Percentiles rank a stretch among this genome's conserved stretches.
phyloP scores from a whole-genome alignment of 2,797 vertebrate species.

The Gila robusta region DNA sequence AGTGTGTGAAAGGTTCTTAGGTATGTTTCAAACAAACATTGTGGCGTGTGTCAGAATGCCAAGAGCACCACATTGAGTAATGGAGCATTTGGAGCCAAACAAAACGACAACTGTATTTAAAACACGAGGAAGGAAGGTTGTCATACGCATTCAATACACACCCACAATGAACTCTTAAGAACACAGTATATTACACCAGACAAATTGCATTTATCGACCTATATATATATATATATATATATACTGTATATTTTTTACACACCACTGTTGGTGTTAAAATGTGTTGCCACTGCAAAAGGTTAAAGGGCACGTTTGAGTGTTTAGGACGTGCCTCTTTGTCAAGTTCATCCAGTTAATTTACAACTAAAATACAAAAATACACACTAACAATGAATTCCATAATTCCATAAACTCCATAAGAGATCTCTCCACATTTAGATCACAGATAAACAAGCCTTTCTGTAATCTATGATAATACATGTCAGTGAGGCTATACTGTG shows the following conservation, averaged over 20 bases:
- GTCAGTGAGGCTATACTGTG: neutral
- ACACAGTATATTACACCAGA: neutral
- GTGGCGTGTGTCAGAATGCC: constrained; percentile 44
- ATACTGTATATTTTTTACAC: neutral
- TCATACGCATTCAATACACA: constrained; percentile 42
- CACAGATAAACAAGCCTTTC: neutral
- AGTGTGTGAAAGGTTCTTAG: constrained; percentile 71
- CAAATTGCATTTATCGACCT: neutral
- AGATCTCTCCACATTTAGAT: neutral
- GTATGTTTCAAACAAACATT: constrained; percentile 66
- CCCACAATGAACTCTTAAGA: constrained; percentile 46
- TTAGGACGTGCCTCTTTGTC: neutral
- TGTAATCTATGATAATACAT: neutral
- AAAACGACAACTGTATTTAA: constrained; percentile 54
- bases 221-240: too few relatives aligned
- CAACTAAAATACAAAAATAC: constrained; percentile 25
- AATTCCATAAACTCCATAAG: neutral
- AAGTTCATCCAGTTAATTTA: constrained; percentile 3
- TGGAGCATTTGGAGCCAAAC: constrained; percentile 57
- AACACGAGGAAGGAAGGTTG: constrained; percentile 37
- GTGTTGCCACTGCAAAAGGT: neutral
- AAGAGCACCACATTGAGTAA: constrained; percentile 50
- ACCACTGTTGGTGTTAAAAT: neutral
- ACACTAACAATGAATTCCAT: neutral
- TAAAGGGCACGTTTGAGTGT: constrained; percentile 18